Base-by-base conservation (phyloP, 2,797 vertebrate species). In the Anabas testudineus region DNA sequence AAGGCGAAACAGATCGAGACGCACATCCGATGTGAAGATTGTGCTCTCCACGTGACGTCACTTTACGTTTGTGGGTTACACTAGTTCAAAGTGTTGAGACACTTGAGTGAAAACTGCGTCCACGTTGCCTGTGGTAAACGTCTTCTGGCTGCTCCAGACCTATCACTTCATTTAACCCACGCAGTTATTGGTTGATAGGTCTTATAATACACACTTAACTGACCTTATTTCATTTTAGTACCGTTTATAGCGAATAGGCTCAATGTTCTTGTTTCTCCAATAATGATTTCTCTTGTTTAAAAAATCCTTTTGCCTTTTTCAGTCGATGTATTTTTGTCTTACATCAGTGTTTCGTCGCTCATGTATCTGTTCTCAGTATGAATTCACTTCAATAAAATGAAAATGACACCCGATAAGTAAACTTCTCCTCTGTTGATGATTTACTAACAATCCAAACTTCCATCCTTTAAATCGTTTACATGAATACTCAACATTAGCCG, bases 261-360 rank as follows among this genome's bases (percentile, higher is more conserved):
- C 14, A 28, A 32, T 4, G 12, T 42, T 71, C 66, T 36, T 61
- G 71, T 54, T 62, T 48, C 48, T 68, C 52, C n/a, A n/a, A 43
- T 80, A 47, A 78, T 78, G 43, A 74, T 74, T 79, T 65, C 42
- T 52, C 15, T 80, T 74, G 26, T n/a, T n/a, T n/a, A n/a, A 74
- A 64, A 66, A 72, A 72, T 84, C 67, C 67, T 79, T 74, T 91
- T 91, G 89, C 90, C 90, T 91, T 91, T 86, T 82, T 88, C 49
- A 52, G 59, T 84, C 85, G 42, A 51, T 70, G 51, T 71, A 54
- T 68, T 71, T 80, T 57, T 42, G 39, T 74, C 67, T 86, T 69
- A 78, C 22, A 61, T 71, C 60, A 41, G 30, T 78, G 72, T 85
- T 76, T 67, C 70, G 65, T 61, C 87, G 76, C 78, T 84, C 77